Conservation (phyloP, 53 echinoderm and acorn worm species). For the Holothuria scabra region DNA sequence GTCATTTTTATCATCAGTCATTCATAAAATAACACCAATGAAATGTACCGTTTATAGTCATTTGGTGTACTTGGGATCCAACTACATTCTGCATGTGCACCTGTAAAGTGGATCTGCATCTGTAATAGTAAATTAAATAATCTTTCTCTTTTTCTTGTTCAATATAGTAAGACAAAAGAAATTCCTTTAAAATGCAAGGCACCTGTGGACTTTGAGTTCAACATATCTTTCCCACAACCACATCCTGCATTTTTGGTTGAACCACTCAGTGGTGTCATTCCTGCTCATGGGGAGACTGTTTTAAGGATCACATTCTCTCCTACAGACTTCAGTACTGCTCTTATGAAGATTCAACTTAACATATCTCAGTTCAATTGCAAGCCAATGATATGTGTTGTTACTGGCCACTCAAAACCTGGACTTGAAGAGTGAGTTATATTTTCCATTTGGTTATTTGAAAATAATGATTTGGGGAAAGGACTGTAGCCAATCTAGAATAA, state of each 20-base stretch:
- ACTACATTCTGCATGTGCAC: not conserved
- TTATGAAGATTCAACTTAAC: constrained; percentile 90
- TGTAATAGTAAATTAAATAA: not conserved
- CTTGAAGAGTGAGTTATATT: constrained; percentile 75
- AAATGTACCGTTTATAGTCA: too few relatives aligned
- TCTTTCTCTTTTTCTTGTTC: constrained; percentile 9
- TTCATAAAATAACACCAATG: too few relatives aligned
- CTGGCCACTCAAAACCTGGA: constrained; percentile 83
- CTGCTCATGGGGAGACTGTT: constrained; percentile 76
- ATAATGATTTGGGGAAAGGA: too few relatives aligned
- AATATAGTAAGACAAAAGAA: constrained; percentile 66
- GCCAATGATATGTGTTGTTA: constrained; percentile 79
- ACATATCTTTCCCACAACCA: constrained; percentile 78
- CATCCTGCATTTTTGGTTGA: constrained; percentile 84
- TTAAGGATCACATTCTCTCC: constrained; percentile 84
- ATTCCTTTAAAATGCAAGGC: constrained; percentile 84
- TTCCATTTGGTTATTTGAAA: too few relatives aligned
- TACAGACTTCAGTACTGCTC: constrained; percentile 90
- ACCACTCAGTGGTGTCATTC: constrained; percentile 78
- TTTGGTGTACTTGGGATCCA: not conserved
- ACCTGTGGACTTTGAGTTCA: constrained; percentile 95
- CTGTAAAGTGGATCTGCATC: too few relatives aligned
- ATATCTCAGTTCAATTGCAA: constrained; percentile 95
- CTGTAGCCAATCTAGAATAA: too few relatives aligned
- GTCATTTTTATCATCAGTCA: too few relatives aligned